phyloP scores from a whole-genome alignment of 92 coral and sea anemone genomes.

The Nematostella vectensis region DNA sequence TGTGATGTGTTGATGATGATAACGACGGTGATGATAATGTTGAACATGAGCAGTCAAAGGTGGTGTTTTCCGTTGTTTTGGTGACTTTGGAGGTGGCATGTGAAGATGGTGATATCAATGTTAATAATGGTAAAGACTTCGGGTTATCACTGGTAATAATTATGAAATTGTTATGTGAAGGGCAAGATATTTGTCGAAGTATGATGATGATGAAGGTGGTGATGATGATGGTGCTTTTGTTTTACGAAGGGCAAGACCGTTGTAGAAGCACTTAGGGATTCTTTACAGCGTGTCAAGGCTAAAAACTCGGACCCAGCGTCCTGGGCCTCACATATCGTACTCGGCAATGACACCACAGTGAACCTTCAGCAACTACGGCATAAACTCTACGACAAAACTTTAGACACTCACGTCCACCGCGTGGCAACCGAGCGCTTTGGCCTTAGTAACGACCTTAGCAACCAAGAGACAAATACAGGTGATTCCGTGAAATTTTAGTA shows the following conservation, averaged over 20 bases:
- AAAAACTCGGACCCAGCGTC: constrained; percentile 53
- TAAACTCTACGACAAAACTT: constrained; percentile 34
- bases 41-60: background rate
- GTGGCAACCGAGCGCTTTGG: constrained; percentile 43
- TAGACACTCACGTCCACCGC: constrained; percentile 38
- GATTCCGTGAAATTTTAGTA: background rate
- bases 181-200: too few species aligned
- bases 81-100: too few species aligned
- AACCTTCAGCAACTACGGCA: constrained; percentile 47
- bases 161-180: too few species aligned
- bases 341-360: constrained; percentile 69
- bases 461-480: constrained; percentile 35
- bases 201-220: too few species aligned
- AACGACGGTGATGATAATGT: background rate
- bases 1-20: constrained; percentile 6
- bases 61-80: background rate
- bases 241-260: constrained; percentile 69
- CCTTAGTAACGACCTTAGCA: constrained; percentile 23
- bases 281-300: constrained; percentile 39
- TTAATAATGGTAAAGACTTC: too few species aligned
- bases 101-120: too few species aligned
- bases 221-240: too few species aligned
- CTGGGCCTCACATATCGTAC: constrained; percentile 71
- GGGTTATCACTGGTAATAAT: too few species aligned
- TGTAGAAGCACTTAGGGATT: constrained; percentile 41